phyloP scores from a whole-genome alignment of 92 coral and sea anemone genomes.

The Hydrozoanthus gracilis region DNA sequence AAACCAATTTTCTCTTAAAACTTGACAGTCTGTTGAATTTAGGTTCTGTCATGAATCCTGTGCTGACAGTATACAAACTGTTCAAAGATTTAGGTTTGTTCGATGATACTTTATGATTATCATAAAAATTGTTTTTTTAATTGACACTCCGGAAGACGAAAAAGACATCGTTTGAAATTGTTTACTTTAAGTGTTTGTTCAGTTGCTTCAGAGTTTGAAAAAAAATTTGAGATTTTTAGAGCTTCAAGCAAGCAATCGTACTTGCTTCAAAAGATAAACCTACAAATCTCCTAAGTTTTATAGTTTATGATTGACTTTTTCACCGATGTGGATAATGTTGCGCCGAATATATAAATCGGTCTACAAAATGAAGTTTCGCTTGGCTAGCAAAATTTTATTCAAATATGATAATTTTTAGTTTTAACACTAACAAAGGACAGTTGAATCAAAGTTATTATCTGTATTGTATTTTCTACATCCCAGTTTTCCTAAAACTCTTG shows the following conservation, averaged over 20 bases:
- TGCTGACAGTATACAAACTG: background rate
- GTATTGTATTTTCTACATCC: too few relatives aligned
- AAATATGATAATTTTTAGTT: too few relatives aligned
- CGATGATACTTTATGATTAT: background rate
- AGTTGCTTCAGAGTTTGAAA: background rate
- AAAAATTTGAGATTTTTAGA: background rate
- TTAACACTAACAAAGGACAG: too few relatives aligned
- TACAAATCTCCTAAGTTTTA: background rate
- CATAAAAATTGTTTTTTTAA: background rate
- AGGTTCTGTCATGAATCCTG: too few relatives aligned
- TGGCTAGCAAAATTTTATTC: too few relatives aligned
- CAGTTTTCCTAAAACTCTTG: too few relatives aligned
- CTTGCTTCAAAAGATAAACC: background rate
- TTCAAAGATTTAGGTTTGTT: background rate
- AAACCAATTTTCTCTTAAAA: too few relatives aligned
- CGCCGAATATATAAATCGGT: too few relatives aligned
- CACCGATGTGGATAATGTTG: background rate
- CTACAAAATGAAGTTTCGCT: too few relatives aligned
- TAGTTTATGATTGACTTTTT: background rate
- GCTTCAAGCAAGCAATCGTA: background rate
- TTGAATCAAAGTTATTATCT: too few relatives aligned
- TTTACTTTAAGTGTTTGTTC: background rate
- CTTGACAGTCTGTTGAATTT: background rate
- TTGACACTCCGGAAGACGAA: background rate
- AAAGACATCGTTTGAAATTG: background rate